These are phyloP conservation scores for Sebastes melanostomus DNA, from an alignment of 2,797 vertebrate species.

Conservation along the genomic window DNA sequence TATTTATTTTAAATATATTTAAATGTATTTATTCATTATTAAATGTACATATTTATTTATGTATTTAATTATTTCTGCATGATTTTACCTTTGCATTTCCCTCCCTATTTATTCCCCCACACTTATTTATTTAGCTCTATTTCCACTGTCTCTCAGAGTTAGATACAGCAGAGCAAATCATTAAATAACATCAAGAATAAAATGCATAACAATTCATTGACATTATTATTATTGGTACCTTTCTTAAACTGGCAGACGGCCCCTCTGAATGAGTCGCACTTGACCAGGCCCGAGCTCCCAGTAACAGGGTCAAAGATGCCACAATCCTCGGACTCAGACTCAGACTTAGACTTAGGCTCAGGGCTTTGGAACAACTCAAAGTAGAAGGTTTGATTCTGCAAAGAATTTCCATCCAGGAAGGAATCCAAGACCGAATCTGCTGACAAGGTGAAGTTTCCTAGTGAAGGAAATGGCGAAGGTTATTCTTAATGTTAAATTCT, in stretches of 20 bases:
- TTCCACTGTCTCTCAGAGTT: neutral
- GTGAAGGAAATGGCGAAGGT: neutral
- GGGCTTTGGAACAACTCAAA: slow-evolving; percentile 22
- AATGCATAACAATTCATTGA: neutral
- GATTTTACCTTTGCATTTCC: no score
- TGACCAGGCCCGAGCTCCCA: slow-evolving; percentile 11
- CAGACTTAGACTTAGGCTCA: slow-evolving; percentile 1
- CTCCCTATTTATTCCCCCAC: no score
- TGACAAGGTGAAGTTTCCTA: slow-evolving; percentile 47
- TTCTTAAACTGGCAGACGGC: slow-evolving; percentile 80
- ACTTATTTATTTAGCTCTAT: no score
- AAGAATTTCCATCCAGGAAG: slow-evolving; percentile 15
- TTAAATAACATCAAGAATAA: neutral
- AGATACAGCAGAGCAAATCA: neutral
- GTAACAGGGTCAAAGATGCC: slow-evolving; percentile 70
- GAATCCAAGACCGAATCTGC: neutral
- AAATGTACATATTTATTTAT: no score
- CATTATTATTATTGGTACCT: slow-evolving; percentile 62
- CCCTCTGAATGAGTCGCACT: slow-evolving; percentile 66
- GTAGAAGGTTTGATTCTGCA: slow-evolving; percentile 54
- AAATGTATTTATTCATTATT: neutral
- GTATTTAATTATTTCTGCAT: no score
- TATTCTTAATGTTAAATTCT: neutral
- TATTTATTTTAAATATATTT: no score
- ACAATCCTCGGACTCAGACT: slow-evolving; percentile 55